Conservation (phyloP, 2,113 vertebrate species). For the Clupea harengus region DNA sequence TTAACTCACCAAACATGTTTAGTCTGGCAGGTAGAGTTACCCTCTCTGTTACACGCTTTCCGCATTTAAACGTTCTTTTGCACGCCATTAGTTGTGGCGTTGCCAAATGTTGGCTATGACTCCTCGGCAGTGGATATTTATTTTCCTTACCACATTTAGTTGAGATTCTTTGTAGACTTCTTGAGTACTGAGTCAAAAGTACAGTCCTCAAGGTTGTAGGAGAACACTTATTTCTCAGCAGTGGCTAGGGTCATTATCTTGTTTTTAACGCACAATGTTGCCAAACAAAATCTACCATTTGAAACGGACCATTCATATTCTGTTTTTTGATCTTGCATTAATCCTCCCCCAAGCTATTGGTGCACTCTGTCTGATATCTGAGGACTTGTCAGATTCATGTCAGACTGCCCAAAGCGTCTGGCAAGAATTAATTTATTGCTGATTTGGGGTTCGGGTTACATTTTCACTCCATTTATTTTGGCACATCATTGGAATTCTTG, state of each 20-base stretch:
- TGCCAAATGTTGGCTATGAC: not conserved
- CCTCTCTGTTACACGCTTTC: slow-evolving; percentile 5
- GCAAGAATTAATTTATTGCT: not conserved
- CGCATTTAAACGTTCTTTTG: not conserved
- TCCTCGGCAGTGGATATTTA: not conserved
- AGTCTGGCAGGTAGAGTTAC: slow-evolving; percentile 15
- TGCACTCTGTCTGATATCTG: not conserved
- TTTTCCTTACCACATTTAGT: slow-evolving; percentile 13
- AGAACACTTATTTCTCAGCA: not conserved
- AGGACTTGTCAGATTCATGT: not conserved
- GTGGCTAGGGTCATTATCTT: not conserved
- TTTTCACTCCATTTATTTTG: slow-evolving; percentile 6
- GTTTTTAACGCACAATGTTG: not conserved
- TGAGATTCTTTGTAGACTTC: not conserved
- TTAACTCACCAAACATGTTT: slow-evolving; percentile 14
- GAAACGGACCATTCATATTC: not conserved
- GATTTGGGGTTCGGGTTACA: not conserved
- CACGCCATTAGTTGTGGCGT: slow-evolving; percentile 12
- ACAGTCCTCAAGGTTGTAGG: not conserved
- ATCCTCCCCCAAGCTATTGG: not conserved
- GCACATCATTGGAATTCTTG: not conserved
- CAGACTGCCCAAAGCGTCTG: slow-evolving; percentile 3
- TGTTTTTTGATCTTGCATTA: not conserved
- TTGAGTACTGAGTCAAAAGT: not conserved
- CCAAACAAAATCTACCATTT: not conserved